These are phyloP conservation scores for Hippopotamyrus pictus DNA, from an alignment of 2,797 vertebrate genomes.

Conservation along the genomic window DNA sequence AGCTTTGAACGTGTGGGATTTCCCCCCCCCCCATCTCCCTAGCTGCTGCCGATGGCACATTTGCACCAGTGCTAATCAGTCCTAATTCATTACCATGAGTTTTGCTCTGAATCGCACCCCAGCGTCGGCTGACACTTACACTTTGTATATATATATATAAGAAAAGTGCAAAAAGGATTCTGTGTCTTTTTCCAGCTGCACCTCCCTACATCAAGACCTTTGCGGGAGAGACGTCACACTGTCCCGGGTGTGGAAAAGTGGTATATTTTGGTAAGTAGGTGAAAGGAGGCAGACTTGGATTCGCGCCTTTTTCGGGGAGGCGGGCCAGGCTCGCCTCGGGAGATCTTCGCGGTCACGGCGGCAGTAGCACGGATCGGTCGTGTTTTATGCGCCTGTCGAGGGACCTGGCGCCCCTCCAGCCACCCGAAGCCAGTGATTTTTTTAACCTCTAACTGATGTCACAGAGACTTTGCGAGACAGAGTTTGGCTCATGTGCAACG, in stretches of 20 bases:
- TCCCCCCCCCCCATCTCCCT: neutral
- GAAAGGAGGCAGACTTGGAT: neutral
- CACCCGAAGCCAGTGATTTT: neutral
- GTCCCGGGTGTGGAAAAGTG: slow-evolving; percentile 68
- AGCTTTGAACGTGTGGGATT: neutral
- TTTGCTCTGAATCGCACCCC: neutral
- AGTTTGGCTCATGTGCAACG: neutral
- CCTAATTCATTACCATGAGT: neutral
- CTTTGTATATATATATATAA: neutral
- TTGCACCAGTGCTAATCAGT: neutral
- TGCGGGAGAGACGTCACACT: slow-evolving; percentile 64
- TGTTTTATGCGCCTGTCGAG: neutral
- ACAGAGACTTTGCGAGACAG: neutral
- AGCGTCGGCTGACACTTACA: neutral
- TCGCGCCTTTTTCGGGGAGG: neutral
- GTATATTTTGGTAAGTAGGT: slow-evolving; percentile 72
- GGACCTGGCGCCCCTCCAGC: neutral
- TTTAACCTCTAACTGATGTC: neutral
- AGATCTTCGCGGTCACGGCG: neutral
- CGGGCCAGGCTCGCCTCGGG: neutral
- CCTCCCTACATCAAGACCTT: slow-evolving; percentile 40
- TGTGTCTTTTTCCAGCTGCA: slow-evolving; percentile 19
- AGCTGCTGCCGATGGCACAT: neutral
- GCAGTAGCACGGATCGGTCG: neutral
- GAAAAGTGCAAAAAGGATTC: neutral